These are phyloP conservation scores for Cloeon dipterum DNA, from an alignment of 2,888 invertebrate species.

Conservation along the genomic window DNA sequence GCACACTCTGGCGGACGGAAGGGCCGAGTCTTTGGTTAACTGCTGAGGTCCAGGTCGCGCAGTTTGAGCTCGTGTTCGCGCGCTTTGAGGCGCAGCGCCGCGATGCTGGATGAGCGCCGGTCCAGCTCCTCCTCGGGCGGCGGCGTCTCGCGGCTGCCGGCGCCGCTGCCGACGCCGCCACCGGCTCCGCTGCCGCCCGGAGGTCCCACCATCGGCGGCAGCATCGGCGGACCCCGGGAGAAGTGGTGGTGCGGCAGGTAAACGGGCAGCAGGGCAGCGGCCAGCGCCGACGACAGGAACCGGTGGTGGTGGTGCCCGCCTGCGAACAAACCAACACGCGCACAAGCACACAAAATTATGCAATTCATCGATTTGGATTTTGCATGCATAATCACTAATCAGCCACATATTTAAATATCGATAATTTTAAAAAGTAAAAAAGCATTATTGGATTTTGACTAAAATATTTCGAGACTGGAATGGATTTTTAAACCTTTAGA, in stretches of 20 bases:
- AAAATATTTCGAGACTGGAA: no score
- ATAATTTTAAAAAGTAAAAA: no score
- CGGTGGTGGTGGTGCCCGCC: neutral
- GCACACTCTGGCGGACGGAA: no score
- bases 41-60: no score
- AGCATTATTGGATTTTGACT: no score
- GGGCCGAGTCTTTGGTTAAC: no score
- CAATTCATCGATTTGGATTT: no score
- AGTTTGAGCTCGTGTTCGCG: constrained; percentile 70
- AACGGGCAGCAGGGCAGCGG: neutral
- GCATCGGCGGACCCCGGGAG: constrained; percentile 3
- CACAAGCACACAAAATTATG: no score
- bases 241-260: constrained; percentile 1
- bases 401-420: no score
- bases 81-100: constrained; percentile 64
- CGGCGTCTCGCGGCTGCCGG: constrained; percentile 13
- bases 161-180: constrained; percentile 1
- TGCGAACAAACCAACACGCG: neutral
- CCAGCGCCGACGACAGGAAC: neutral
- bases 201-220: neutral
- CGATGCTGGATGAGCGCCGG: constrained; percentile 67
- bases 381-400: no score
- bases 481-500: no score
- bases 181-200: constrained; percentile 14
- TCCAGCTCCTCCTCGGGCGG: constrained; percentile 33